Evolutionary conservation across 2,113 vertebrate genomes (phyloP).

Genomic region (Dromiciops gliroides): DNA sequence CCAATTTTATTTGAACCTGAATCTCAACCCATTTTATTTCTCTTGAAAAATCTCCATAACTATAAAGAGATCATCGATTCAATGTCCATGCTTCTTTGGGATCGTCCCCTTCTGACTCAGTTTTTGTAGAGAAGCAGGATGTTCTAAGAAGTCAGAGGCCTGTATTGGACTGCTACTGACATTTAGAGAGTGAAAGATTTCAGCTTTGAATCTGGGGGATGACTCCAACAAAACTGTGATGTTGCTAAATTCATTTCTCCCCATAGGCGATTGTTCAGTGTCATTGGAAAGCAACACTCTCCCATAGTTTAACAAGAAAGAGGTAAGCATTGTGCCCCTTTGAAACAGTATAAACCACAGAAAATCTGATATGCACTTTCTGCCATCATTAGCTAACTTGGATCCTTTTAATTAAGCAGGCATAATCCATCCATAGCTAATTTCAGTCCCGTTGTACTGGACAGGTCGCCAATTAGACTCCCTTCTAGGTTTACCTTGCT

Average conservation of each 20-base stretch:
- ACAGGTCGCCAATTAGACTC: not conserved
- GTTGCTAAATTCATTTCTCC: not conserved
- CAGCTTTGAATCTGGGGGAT: not conserved
- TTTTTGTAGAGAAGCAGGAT: not conserved
- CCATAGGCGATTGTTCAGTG: not conserved
- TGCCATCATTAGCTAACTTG: not conserved
- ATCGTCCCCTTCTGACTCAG: not conserved
- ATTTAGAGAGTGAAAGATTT: not conserved
- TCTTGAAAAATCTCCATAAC: not conserved
- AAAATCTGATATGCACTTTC: not conserved
- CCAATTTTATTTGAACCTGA: not conserved
- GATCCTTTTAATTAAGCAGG: not conserved
- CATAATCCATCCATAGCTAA: not conserved
- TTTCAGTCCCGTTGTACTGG: not conserved
- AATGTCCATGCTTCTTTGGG: not conserved
- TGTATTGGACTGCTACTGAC: not conserved
- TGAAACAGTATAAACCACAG: not conserved
- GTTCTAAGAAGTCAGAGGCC: not conserved
- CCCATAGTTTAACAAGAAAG: conserved; percentile 6
- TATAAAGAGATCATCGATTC: not conserved
- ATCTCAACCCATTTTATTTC: not conserved
- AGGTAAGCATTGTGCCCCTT: not conserved
- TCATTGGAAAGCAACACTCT: not conserved
- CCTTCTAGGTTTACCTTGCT: not conserved
- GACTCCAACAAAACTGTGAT: not conserved